phyloP scores from a whole-genome alignment of 2,888 invertebrate genomes.

The Heliconius erato region DNA sequence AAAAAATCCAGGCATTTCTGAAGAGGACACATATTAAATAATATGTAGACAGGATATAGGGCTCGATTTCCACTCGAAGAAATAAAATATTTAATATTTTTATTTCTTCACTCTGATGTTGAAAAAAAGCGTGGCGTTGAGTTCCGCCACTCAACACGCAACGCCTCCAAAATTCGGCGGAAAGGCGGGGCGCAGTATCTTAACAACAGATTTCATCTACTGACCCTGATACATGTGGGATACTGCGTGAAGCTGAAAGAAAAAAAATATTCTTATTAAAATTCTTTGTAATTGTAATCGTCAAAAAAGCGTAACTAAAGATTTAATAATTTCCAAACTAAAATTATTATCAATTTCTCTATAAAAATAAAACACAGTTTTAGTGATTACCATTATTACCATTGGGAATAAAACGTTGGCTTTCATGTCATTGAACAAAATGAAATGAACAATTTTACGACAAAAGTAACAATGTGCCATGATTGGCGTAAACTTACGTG shows the following conservation, averaged over 20 bases:
- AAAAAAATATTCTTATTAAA: neutral
- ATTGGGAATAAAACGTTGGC: conserved; percentile 36
- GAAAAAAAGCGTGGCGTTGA: too few species aligned
- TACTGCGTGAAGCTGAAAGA: neutral
- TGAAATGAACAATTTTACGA: conserved; percentile 42
- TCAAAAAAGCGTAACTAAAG: too few species aligned
- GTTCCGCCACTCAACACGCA: too few species aligned
- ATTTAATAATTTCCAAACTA: too few species aligned
- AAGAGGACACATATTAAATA: too few species aligned
- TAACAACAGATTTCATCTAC: neutral
- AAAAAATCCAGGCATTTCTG: too few species aligned
- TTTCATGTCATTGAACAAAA: conserved; percentile 42
- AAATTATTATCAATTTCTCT: neutral
- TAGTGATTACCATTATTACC: neutral
- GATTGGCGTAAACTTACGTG: conserved; percentile 39
- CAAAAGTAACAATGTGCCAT: conserved; percentile 43
- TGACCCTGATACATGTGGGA: neutral
- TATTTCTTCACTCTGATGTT: too few species aligned
- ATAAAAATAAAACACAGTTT: neutral
- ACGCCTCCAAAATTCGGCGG: too few species aligned
- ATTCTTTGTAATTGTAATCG: too few species aligned
- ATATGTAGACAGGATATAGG: too few species aligned
- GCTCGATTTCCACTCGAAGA: too few species aligned
- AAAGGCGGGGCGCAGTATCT: neutral
- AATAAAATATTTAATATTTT: too few species aligned